Evolutionary conservation across 1,140 invertebrate genomes (phyloP).

Genomic region (Anthonomus grandis): DNA sequence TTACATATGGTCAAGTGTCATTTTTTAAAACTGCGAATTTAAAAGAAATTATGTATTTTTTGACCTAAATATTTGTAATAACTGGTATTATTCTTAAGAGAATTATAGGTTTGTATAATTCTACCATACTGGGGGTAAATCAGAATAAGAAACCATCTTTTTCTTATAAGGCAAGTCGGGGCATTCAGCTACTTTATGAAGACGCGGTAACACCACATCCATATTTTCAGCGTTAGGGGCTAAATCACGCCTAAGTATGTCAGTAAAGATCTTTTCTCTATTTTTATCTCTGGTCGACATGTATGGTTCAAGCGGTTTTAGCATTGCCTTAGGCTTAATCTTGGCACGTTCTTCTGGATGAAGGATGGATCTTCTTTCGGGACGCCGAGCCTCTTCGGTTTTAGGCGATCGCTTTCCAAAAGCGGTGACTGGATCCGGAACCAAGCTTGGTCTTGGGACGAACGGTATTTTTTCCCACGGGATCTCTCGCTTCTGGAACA

Average conservation of each 20-base stretch:
- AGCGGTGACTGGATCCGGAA: conserved; percentile 76
- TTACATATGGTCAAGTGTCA: no score
- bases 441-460: conserved; percentile 75
- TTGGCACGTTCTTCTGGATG: conserved; percentile 51
- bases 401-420: conserved; percentile 61
- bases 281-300: conserved; percentile 61
- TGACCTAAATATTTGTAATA: no score
- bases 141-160: conserved; percentile 34
- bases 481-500: conserved; percentile 71
- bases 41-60: no score
- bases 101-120: not conserved
- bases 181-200: conserved; percentile 51
- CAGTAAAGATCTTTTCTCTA: conserved; percentile 54
- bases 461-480: conserved; percentile 82
- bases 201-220: conserved; percentile 57
- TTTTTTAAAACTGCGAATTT: no score
- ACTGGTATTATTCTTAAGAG: no score
- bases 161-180: conserved; percentile 46
- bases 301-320: conserved; percentile 60
- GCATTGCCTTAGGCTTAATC: conserved; percentile 56
- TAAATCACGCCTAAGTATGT: conserved; percentile 48
- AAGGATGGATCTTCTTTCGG: conserved; percentile 33
- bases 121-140: conserved; percentile 36
- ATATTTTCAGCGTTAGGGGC: conserved; percentile 58
- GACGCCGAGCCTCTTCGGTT: conserved; percentile 23